Base-by-base conservation (phyloP, 1,140 invertebrate genomes). In the Macrobrachium nipponense region DNA sequence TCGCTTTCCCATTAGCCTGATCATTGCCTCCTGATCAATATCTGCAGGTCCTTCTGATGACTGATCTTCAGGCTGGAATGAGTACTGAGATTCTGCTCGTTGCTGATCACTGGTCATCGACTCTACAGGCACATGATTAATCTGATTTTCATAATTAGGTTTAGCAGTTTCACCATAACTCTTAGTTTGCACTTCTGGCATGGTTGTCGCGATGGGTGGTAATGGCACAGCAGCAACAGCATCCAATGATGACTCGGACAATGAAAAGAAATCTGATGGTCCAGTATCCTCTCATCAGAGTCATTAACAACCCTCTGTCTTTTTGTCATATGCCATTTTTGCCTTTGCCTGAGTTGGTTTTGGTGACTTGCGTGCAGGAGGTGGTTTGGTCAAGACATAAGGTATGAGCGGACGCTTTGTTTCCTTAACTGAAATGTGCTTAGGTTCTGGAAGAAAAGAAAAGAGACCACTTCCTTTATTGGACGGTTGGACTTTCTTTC, bases 231-330 rank as follows among this genome's bases (percentile, higher is more conserved):
- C 36, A 43, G 75, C 15, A 27, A 20, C 70, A 20, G 59, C 18
- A 15, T 79, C 72, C 59, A 68, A 66, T 27, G 68, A 15, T 60
- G 68, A 5, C 5, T 81, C 72, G 5, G 87, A 60, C 18, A 89
- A 79, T n/a, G 88, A 89, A 70, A 89, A 89, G 73, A 88, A 89
- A 76, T 88, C 87, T 5, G 82, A 81, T 62, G 80, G n/a, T 62
- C 59, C 75, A 36, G 58, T 51, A 72, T 70, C 66, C 15, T 44
- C 66, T 87, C 84, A 11, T 80, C 84, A 66, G 81, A 82, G 36
- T 87, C 85, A 82, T 80, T 76, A 15, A 84, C 86, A 64, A 78
- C 73, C 73, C 61, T 82, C 61, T 58, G 10, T 60, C 36, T 20
- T 27, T 43, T 59, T 43, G 68, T 36, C 14, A 20, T 44, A 15